These are phyloP conservation scores for Catharus bicknelli DNA, from an alignment of 2,113 vertebrate species.

Conservation along the genomic window DNA sequence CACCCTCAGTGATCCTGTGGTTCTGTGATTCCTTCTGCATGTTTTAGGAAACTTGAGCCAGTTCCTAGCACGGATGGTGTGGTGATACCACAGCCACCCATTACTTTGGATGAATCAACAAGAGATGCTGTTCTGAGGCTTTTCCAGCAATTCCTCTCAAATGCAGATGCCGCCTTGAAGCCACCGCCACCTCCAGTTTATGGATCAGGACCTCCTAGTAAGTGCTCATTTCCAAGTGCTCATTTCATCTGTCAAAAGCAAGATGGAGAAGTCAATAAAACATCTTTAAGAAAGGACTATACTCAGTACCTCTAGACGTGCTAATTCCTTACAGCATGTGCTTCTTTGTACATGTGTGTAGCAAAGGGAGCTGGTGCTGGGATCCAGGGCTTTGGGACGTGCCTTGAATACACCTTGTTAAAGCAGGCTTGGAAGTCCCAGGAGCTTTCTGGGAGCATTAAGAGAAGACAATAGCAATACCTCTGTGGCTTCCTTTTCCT, in stretches of 20 bases:
- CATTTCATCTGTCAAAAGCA: background rate
- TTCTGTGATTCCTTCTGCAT: background rate
- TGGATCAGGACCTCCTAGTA: rapidly evolving
- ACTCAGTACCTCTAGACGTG: background rate
- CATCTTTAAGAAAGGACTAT: background rate
- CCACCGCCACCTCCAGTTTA: rapidly evolving
- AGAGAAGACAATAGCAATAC: background rate
- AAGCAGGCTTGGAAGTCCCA: background rate
- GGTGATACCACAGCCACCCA: rapidly evolving
- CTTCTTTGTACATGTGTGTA: background rate
- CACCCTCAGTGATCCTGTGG: background rate
- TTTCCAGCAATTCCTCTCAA: background rate
- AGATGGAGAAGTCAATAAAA: background rate
- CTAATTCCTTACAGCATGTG: background rate
- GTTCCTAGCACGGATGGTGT: rapidly evolving
- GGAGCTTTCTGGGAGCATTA: background rate
- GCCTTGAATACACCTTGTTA: background rate
- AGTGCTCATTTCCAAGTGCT: background rate
- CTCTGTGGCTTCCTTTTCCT: background rate
- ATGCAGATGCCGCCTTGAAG: rapidly evolving
- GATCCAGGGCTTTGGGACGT: background rate
- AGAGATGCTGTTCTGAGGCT: rapidly evolving
- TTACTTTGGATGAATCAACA: background rate
- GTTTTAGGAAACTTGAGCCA: rapidly evolving
- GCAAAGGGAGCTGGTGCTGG: background rate